A percentile compares a stretch with the other conserved stretches of the same genome.
Evolutionary conservation across 1,140 invertebrate genomes (phyloP).

Genomic region (Caerostris extrusa): DNA sequence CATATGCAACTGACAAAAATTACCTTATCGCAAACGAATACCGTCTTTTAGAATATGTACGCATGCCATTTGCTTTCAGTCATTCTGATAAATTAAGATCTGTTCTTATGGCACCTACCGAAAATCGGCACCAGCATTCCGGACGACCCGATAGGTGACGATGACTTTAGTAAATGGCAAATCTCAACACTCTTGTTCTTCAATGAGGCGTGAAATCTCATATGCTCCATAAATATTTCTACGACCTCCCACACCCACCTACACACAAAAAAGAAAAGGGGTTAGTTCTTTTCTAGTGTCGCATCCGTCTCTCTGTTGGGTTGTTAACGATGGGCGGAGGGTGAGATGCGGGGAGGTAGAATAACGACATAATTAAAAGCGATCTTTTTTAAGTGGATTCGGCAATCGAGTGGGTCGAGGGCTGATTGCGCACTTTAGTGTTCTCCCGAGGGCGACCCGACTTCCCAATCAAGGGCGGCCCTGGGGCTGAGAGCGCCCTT

Average conservation of each 20-base stretch:
- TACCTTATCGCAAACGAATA: background rate
- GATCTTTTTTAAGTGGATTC: slow-evolving; percentile 28
- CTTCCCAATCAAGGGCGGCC: slow-evolving; percentile 17
- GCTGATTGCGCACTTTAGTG: slow-evolving; percentile 34
- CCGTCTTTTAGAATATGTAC: no score
- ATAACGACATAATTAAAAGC: slow-evolving; percentile 35
- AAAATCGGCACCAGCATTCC: background rate
- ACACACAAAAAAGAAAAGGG: background rate
- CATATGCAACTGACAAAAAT: no score
- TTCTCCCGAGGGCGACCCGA: background rate
- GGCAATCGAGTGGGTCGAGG: background rate
- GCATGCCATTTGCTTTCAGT: no score
- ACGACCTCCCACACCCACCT: no score
- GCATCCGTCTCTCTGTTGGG: background rate
- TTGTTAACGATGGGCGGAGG: background rate
- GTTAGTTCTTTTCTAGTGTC: background rate
- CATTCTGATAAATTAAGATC: no score
- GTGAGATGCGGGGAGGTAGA: background rate
- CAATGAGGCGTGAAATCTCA: background rate
- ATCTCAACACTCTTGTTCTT: background rate
- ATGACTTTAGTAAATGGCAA: background rate
- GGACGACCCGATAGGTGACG: background rate
- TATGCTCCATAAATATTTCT: background rate
- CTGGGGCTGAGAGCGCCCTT: background rate
- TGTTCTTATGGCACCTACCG: background rate